These are phyloP conservation scores for Drosophila sp. DNA, from an alignment of 1,140 invertebrate genomes.

Conservation along the genomic window DNA sequence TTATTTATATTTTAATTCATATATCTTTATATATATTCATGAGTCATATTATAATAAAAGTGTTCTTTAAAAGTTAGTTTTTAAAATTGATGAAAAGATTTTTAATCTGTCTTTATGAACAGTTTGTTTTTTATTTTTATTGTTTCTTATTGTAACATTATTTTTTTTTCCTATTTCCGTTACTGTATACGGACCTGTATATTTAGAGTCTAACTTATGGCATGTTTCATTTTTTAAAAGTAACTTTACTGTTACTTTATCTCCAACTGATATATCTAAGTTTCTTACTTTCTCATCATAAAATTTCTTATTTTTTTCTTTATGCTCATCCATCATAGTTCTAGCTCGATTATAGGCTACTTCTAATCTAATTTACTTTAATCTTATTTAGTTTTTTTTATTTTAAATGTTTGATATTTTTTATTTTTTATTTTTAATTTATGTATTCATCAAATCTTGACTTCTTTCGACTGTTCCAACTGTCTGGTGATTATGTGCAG, in stretches of 20 bases:
- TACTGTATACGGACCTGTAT: slow-evolving; percentile 5
- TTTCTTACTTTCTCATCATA: slow-evolving; percentile 10
- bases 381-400: too few relatives aligned
- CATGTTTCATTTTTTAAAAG: slow-evolving; percentile 26
- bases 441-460: slow-evolving; percentile 45
- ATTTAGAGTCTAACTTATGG: slow-evolving; percentile 15
- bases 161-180: slow-evolving; percentile 2
- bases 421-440: too few relatives aligned
- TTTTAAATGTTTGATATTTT: too few relatives aligned
- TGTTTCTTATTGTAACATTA: slow-evolving; percentile 8
- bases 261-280: slow-evolving; percentile 4
- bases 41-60: too few relatives aligned
- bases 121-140: slow-evolving; percentile 1
- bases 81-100: too few relatives aligned
- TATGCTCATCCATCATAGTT: too few relatives aligned
- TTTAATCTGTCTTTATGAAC: slow-evolving; percentile 26
- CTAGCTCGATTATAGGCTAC: slow-evolving; percentile 20
- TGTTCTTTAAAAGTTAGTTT: too few relatives aligned
- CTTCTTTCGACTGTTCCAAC: slow-evolving; percentile 35
- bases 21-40: too few relatives aligned
- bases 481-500: slow-evolving; percentile 43
- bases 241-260: slow-evolving; percentile 14
- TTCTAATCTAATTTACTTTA: too few relatives aligned
- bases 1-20: too few relatives aligned
- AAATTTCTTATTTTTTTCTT: slow-evolving; percentile 22